phyloP scores from a whole-genome alignment of 2,888 invertebrate species.

The Brachyptera risi region DNA sequence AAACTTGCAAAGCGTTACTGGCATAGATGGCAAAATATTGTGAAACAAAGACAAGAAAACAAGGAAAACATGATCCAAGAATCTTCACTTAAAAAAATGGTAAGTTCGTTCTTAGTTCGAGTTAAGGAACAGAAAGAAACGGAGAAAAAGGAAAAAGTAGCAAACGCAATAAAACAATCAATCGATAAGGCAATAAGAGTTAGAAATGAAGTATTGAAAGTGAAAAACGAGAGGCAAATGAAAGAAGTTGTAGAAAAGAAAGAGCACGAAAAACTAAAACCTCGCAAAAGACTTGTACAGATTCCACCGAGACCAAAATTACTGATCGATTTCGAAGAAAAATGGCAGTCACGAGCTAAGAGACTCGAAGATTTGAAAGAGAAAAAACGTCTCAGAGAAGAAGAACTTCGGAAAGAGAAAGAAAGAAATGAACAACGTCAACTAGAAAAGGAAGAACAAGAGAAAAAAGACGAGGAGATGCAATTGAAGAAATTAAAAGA shows the following conservation, averaged over 20 bases:
- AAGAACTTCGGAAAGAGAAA: conserved; percentile 4
- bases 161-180: too few species aligned
- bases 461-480: neutral
- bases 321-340: neutral
- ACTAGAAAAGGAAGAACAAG: neutral
- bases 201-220: too few species aligned
- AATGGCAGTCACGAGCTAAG: neutral
- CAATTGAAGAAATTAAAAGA: neutral
- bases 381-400: neutral
- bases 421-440: neutral
- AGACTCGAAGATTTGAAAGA: neutral
- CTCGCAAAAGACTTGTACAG: neutral
- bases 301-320: neutral
- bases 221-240: too few species aligned
- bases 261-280: neutral
- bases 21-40: too few species aligned
- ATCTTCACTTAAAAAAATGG: too few species aligned
- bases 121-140: too few species aligned
- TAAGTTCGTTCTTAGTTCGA: too few species aligned
- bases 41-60: too few species aligned
- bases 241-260: conserved; percentile 20
- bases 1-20: too few species aligned
- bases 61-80: too few species aligned
- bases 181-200: too few species aligned
- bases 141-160: too few species aligned